phyloP scores from a whole-genome alignment of 2,797 vertebrate species.

The Otus scops region DNA sequence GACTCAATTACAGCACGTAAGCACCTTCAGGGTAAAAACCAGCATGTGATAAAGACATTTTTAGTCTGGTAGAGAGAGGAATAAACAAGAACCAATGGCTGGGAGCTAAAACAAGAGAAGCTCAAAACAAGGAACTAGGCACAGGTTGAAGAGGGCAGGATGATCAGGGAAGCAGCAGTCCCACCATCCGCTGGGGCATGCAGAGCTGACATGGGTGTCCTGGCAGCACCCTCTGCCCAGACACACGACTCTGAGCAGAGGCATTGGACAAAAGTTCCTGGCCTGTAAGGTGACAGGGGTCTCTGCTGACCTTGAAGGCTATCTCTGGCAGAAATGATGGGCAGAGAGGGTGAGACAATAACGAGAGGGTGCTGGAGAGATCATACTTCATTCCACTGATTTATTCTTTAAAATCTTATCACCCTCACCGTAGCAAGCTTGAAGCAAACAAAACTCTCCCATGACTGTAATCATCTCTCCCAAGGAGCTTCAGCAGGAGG shows the following conservation, averaged over 20 bases:
- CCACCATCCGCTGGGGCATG: neutral
- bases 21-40: slow-evolving; percentile 2
- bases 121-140: neutral
- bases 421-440: neutral
- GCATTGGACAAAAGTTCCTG: neutral
- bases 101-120: neutral
- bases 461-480: neutral
- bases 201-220: accelerated
- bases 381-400: neutral
- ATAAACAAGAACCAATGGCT: neutral
- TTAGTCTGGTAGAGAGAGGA: neutral
- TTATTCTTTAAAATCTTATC: neutral
- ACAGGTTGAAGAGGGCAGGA: neutral
- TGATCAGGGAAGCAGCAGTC: accelerated
- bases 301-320: neutral
- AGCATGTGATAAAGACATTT: neutral
- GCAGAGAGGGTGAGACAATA: neutral
- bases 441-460: neutral
- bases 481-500: neutral
- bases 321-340: neutral
- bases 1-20: neutral
- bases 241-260: neutral
- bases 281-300: accelerated
- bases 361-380: neutral
- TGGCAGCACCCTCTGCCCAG: neutral